These are phyloP conservation scores for Stenolophus ochropezus DNA, from an alignment of 2,888 invertebrate genomes.

Conservation along the genomic window DNA sequence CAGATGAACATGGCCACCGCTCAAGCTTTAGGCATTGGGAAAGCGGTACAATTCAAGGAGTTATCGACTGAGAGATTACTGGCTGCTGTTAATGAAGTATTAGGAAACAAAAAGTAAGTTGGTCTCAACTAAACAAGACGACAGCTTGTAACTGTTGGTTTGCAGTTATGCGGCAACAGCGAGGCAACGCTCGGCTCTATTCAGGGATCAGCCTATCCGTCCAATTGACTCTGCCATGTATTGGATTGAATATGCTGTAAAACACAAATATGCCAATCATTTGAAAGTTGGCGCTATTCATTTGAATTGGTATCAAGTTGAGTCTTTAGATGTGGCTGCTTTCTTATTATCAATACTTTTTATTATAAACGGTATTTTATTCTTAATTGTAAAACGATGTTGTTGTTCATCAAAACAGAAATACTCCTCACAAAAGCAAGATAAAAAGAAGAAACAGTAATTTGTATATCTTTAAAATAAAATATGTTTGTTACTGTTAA, in stretches of 20 bases:
- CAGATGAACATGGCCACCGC: conserved; percentile 73
- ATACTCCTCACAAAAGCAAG: not conserved
- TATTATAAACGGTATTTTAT: not conserved
- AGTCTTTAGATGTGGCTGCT: not conserved
- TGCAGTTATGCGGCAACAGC: not conserved
- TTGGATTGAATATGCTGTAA: conserved; percentile 40
- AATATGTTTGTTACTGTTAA: not conserved
- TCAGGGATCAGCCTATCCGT: conserved; percentile 43
- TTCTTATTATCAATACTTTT: not conserved
- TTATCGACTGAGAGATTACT: not conserved
- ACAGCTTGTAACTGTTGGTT: not conserved
- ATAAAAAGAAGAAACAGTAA: conserved; percentile 8
- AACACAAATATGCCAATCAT: conserved; percentile 13
- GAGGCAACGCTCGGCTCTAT: not conserved
- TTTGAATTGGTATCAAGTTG: not conserved
- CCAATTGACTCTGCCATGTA: conserved; percentile 22
- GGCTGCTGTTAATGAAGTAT: not conserved
- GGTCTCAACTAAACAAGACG: not conserved
- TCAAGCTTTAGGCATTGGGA: conserved; percentile 65
- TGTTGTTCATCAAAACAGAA: not conserved
- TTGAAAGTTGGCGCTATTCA: not conserved
- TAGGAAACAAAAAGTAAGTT: conserved; percentile 18
- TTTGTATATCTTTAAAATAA: no score
- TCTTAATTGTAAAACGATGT: not conserved
- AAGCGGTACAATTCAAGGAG: conserved; percentile 37